Evolutionary conservation across 1,140 invertebrate species (phyloP).

Genomic region (Choristoneura fumiferana): DNA sequence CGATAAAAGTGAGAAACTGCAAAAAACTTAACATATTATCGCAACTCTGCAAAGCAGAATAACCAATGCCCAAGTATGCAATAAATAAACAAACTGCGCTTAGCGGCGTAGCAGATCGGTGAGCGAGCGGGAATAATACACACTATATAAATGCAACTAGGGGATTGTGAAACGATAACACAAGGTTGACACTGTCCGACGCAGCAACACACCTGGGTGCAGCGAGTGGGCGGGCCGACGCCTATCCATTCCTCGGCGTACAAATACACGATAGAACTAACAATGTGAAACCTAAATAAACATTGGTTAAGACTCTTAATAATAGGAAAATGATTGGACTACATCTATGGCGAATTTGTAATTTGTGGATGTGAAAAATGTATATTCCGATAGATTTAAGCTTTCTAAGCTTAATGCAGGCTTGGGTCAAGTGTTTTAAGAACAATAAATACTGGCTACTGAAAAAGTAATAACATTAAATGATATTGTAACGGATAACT

Average conservation of each 20-base stretch:
- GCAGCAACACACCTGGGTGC: constrained; percentile 50
- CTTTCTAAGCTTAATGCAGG: background rate
- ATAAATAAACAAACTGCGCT: no score
- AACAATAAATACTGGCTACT: no score
- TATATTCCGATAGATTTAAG: background rate
- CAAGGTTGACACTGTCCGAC: constrained; percentile 42
- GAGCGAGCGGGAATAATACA: background rate
- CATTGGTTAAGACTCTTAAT: background rate
- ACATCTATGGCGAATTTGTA: background rate
- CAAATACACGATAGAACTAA: background rate
- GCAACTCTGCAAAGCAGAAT: no score
- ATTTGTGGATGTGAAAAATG: background rate
- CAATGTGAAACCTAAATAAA: background rate
- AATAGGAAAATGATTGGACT: background rate
- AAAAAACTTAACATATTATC: no score
- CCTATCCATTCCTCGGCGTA: constrained; percentile 36
- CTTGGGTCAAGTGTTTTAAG: no score
- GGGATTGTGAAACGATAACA: constrained; percentile 44
- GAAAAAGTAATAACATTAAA: no score
- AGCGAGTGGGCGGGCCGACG: constrained; percentile 51
- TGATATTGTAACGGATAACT: no score
- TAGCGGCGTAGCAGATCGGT: background rate
- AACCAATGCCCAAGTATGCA: no score
- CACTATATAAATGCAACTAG: constrained; percentile 6
- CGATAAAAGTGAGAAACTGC: background rate